Conservation (phyloP, 2,797 vertebrate genomes). For the Girardinus metallicus region DNA sequence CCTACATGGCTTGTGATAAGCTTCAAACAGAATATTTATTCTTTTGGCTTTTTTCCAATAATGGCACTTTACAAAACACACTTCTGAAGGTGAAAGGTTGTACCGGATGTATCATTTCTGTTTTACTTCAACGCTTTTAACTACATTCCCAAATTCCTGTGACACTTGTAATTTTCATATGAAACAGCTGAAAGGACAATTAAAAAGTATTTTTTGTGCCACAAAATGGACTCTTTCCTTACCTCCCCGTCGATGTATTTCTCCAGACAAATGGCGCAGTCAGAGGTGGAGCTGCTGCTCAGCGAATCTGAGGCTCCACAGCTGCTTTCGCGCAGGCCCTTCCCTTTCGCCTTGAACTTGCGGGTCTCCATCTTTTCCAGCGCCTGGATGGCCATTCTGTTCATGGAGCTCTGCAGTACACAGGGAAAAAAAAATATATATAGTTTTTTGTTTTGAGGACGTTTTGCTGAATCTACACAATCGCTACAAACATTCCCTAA, state of each 20-base stretch:
- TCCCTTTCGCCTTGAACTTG: constrained; percentile 96
- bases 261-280: constrained; percentile 98
- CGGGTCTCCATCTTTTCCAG: constrained; percentile 99
- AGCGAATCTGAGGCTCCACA: constrained; percentile 90
- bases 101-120: not conserved
- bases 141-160: not conserved
- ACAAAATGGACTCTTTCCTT: constrained; percentile 33
- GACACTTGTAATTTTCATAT: not conserved
- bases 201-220: not conserved
- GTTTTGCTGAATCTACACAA: not conserved
- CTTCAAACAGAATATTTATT: not conserved
- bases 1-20: not conserved
- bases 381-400: constrained; percentile 96
- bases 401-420: constrained; percentile 91
- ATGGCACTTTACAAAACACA: not conserved
- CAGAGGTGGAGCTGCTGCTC: constrained; percentile 95
- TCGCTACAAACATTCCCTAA: not conserved
- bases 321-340: constrained; percentile 89
- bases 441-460: not conserved
- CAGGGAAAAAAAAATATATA: not conserved
- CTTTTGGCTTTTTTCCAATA: not conserved
- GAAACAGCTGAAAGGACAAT: not conserved
- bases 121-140: not conserved
- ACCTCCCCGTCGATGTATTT: constrained; percentile 99
- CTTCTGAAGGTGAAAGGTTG: not conserved